Evolutionary conservation across 92 coral and sea anemone species (phyloP).

Genomic region (Siderastrea siderea): DNA sequence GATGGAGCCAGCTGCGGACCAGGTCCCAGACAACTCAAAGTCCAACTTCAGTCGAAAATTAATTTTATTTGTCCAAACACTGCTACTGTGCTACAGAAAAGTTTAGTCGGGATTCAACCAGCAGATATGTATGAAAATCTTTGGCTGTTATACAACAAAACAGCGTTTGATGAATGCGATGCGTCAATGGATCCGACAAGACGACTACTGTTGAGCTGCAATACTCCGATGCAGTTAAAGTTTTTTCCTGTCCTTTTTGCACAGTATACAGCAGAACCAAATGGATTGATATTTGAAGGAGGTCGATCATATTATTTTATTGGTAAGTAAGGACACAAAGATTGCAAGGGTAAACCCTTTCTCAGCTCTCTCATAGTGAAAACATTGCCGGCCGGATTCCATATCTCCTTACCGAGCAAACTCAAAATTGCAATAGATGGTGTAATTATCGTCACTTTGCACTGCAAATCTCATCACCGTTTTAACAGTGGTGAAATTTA

Average conservation of each 20-base stretch:
- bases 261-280: neutral
- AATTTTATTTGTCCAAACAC: slow-evolving; percentile 64
- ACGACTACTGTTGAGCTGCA: slow-evolving; percentile 11
- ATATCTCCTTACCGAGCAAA: no score
- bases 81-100: slow-evolving; percentile 19
- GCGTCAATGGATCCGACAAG: slow-evolving; percentile 26
- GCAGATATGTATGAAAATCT: slow-evolving; percentile 55
- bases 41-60: slow-evolving; percentile 18
- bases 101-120: slow-evolving; percentile 2
- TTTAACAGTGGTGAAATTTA: no score
- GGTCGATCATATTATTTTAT: slow-evolving; percentile 56
- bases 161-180: slow-evolving; percentile 56
- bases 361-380: neutral
- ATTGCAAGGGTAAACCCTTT: no score
- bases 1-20: slow-evolving; percentile 26
- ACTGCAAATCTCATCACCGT: no score
- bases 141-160: slow-evolving; percentile 43
- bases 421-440: no score
- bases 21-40: slow-evolving; percentile 55
- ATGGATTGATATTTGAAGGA: slow-evolving; percentile 2
- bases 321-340: slow-evolving; percentile 26
- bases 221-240: slow-evolving; percentile 25
- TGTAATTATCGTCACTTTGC: no score
- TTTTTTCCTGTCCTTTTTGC: slow-evolving; percentile 21
- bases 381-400: neutral